These are phyloP conservation scores for Zaprionus nigranus DNA, from an alignment of 1,140 invertebrate species.

Conservation along the genomic window DNA sequence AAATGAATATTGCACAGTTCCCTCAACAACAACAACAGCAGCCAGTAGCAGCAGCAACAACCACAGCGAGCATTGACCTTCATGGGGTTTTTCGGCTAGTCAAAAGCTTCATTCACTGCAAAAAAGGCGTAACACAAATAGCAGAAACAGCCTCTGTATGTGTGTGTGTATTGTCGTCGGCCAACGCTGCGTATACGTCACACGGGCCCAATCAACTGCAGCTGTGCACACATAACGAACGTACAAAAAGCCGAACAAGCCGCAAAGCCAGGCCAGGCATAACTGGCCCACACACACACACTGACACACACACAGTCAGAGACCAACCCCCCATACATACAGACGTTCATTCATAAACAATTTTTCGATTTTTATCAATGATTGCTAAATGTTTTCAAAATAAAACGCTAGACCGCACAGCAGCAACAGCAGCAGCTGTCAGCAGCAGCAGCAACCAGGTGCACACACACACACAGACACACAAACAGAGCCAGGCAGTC, in stretches of 20 bases:
- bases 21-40: conserved; percentile 43
- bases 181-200: conserved; percentile 73
- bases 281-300: conserved; percentile 16
- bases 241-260: conserved; percentile 7
- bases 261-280: conserved; percentile 10
- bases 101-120: conserved; percentile 56
- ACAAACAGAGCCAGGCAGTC: conserved; percentile 14
- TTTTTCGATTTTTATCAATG: conserved; percentile 82
- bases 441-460: conserved; percentile 27
- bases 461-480: conserved; percentile 22
- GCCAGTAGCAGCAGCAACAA: conserved; percentile 26
- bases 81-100: conserved; percentile 26
- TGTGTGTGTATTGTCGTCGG: conserved; percentile 15
- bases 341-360: conserved; percentile 73
- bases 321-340: conserved; percentile 13
- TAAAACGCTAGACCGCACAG: conserved; percentile 54
- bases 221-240: conserved; percentile 58
- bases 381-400: conserved; percentile 78
- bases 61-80: conserved; percentile 67
- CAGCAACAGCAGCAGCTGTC: conserved; percentile 25
- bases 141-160: background rate
- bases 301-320: background rate
- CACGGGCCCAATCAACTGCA: conserved; percentile 62
- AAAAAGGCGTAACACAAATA: conserved; percentile 32
- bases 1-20: background rate